These are phyloP conservation scores for Varecia variegata DNA, from an alignment of 2,797 vertebrate species.

Conservation along the genomic window DNA sequence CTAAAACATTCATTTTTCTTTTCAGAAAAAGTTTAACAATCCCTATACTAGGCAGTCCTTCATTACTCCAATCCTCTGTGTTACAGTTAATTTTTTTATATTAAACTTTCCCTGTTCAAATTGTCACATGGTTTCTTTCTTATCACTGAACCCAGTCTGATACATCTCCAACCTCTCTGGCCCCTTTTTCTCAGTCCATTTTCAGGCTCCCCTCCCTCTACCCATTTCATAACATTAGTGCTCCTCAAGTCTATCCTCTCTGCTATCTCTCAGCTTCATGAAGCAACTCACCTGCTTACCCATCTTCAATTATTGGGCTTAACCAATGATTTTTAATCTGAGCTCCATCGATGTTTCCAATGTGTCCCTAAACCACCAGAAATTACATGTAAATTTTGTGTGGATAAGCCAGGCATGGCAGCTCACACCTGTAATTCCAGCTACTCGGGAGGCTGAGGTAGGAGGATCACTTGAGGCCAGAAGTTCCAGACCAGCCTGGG, in stretches of 20 bases:
- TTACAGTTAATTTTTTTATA: background rate
- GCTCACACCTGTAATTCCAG: too few relatives aligned
- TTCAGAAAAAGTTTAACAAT: background rate
- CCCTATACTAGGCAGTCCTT: background rate
- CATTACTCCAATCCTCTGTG: background rate
- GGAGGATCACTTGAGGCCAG: too few relatives aligned
- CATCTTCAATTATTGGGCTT: background rate
- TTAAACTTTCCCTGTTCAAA: background rate
- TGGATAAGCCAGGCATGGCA: background rate
- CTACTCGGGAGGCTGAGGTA: too few relatives aligned
- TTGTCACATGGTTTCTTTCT: background rate
- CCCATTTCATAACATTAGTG: background rate
- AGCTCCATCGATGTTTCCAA: background rate
- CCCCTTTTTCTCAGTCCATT: background rate
- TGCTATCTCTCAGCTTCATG: background rate
- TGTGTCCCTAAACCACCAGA: background rate
- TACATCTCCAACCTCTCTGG: background rate
- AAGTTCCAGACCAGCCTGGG: too few relatives aligned
- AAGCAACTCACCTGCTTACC: background rate
- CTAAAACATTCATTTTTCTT: background rate
- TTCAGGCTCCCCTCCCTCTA: background rate
- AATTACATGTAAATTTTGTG: background rate
- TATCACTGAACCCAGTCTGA: background rate
- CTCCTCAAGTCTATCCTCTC: background rate
- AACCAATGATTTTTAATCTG: background rate